Percentiles rank a stretch among this genome's conserved stretches.
Evolutionary conservation across 2,888 invertebrate genomes (phyloP).

Genomic region (Aphidoletes aphidimyza): DNA sequence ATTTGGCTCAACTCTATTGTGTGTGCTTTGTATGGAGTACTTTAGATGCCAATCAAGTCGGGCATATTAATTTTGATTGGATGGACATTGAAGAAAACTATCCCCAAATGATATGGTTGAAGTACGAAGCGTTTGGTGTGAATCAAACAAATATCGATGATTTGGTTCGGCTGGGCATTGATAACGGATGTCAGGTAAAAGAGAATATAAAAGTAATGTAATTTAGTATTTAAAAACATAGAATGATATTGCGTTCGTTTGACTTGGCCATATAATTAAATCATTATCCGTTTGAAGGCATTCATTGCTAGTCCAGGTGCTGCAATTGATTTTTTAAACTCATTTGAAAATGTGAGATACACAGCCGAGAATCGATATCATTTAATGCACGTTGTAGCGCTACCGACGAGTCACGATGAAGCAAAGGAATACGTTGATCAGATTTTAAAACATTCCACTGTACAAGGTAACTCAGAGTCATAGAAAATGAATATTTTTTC

Average conservation of each 20-base stretch:
- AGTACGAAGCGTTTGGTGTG: not conserved
- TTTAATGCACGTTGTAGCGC: constrained; percentile 28
- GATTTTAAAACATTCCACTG: constrained; percentile 27
- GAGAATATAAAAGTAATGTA: not conserved
- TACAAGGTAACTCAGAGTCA: constrained; percentile 21
- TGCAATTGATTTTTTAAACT: not conserved
- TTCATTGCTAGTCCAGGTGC: not conserved
- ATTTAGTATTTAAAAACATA: no score
- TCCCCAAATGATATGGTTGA: constrained; percentile 35
- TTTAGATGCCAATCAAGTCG: not conserved
- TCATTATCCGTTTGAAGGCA: not conserved
- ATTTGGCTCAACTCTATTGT: constrained; percentile 41
- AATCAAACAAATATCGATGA: constrained; percentile 37
- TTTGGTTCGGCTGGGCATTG: constrained; percentile 31
- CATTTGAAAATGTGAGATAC: constrained; percentile 35
- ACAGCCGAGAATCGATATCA: constrained; percentile 28
- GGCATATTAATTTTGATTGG: not conserved
- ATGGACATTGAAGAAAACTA: not conserved
- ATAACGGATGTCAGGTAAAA: constrained; percentile 39
- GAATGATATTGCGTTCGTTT: no score
- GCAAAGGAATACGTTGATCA: not conserved
- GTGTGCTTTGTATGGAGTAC: not conserved
- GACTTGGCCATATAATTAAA: not conserved
- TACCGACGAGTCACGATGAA: not conserved
- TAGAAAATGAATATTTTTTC: not conserved